Percentiles rank a stretch among this genome's conserved stretches.
phyloP scores from a whole-genome alignment of 2,797 vertebrate species.

The Champsocephalus esox region DNA sequence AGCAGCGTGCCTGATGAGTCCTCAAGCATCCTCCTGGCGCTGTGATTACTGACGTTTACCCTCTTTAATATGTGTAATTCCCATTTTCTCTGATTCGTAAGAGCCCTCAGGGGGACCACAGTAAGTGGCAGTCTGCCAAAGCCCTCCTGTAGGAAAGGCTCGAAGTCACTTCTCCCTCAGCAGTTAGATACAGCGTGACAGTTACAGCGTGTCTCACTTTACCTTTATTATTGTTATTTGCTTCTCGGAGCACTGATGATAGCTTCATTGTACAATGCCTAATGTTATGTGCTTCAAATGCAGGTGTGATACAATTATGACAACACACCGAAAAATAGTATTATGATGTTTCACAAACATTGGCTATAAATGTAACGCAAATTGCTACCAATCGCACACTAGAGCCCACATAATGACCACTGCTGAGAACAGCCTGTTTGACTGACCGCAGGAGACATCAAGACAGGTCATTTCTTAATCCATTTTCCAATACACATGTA shows the following conservation, averaged over 20 bases:
- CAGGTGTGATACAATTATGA: slow-evolving; percentile 66
- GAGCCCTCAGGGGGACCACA: slow-evolving; percentile 82
- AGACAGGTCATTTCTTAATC: slow-evolving; percentile 48
- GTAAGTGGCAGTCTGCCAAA: slow-evolving; percentile 86
- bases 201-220: slow-evolving; percentile 77
- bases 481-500: slow-evolving; percentile 40
- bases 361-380: slow-evolving; percentile 24
- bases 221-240: slow-evolving; percentile 82
- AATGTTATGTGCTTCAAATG: slow-evolving; percentile 66
- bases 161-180: slow-evolving; percentile 76
- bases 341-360: slow-evolving; percentile 43
- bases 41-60: slow-evolving; percentile 88
- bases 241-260: slow-evolving; percentile 61
- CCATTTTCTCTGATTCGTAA: slow-evolving; percentile 88
- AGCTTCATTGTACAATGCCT: slow-evolving; percentile 70
- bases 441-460: slow-evolving; percentile 30
- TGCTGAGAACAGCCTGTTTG: slow-evolving; percentile 17
- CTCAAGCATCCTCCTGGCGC: slow-evolving; percentile 80
- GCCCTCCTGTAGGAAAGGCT: slow-evolving; percentile 78
- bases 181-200: slow-evolving; percentile 73
- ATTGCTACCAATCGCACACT: slow-evolving; percentile 39
- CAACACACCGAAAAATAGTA: slow-evolving; percentile 44
- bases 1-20: slow-evolving; percentile 79
- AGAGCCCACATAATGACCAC: slow-evolving; percentile 57
- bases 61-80: slow-evolving; percentile 90